Percentiles rank a stretch among this genome's conserved stretches.
Evolutionary conservation across 2,888 invertebrate species (phyloP).

Genomic region (Lottia scabra): DNA sequence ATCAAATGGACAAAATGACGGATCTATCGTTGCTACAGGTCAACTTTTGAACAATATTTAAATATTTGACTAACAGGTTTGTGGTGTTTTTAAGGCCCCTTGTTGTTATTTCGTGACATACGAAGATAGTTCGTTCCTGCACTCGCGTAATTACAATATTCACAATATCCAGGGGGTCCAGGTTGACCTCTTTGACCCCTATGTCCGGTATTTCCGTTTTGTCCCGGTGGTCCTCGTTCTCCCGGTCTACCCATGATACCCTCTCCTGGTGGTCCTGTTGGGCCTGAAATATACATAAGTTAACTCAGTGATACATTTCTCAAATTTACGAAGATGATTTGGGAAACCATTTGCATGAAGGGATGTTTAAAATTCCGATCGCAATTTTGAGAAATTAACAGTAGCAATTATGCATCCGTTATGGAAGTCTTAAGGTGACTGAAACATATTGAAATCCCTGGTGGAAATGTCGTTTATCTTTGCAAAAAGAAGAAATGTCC

Average conservation of each 20-base stretch:
- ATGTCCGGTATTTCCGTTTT: constrained; percentile 65
- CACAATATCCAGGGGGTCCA: constrained; percentile 73
- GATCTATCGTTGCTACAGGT: background rate
- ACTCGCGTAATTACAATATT: constrained; percentile 73
- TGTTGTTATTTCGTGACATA: constrained; percentile 46
- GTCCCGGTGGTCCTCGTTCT: constrained; percentile 71
- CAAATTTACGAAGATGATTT: no score
- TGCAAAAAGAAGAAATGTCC: background rate
- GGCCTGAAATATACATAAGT: constrained; percentile 60
- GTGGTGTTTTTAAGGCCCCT: constrained; percentile 53
- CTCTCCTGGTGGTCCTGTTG: constrained; percentile 77
- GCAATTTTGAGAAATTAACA: no score
- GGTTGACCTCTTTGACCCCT: constrained; percentile 75
- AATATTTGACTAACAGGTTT: background rate
- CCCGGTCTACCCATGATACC: constrained; percentile 81
- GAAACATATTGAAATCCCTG: no score
- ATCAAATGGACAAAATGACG: background rate
- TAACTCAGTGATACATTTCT: background rate
- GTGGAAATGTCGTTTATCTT: no score
- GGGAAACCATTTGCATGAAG: no score
- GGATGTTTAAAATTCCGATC: no score
- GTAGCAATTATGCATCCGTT: no score
- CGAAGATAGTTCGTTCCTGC: constrained; percentile 38
- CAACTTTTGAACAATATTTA: background rate
- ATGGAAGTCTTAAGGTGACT: no score